Percentiles rank a stretch among this genome's conserved stretches.
Conservation (phyloP, 1,140 invertebrate species). For the Drosophila pachea region DNA sequence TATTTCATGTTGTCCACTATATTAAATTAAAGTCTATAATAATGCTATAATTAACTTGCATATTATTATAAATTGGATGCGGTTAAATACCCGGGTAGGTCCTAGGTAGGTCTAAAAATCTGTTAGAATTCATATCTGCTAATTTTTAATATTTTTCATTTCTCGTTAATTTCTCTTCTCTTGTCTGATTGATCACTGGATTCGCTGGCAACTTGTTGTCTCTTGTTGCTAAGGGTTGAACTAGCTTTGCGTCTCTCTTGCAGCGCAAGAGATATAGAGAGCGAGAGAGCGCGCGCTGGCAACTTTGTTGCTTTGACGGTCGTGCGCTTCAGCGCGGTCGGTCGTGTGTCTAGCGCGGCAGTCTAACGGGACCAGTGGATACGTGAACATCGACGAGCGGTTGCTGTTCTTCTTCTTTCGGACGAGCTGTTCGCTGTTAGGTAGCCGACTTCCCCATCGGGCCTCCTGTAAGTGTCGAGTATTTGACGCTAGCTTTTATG, state of each 20-base stretch:
- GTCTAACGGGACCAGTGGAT: conserved; percentile 66
- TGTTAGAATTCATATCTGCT: too few species aligned
- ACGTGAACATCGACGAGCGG: conserved; percentile 54
- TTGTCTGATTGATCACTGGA: background rate
- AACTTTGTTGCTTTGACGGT: conserved; percentile 30
- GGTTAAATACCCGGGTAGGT: too few species aligned
- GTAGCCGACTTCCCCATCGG: conserved; percentile 19
- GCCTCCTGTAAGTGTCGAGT: conserved; percentile 29
- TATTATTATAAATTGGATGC: too few species aligned
- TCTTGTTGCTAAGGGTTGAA: conserved; percentile 18
- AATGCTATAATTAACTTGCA: too few species aligned
- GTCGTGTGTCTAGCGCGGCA: conserved; percentile 33
- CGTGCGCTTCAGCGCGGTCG: conserved; percentile 15
- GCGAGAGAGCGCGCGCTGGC: conserved; percentile 2
- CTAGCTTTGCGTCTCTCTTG: background rate
- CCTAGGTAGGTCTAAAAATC: too few species aligned
- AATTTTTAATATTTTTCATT: too few species aligned
- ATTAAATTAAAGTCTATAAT: too few species aligned
- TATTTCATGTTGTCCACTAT: too few species aligned
- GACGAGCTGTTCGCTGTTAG: conserved; percentile 16
- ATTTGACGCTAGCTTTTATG: conserved; percentile 9
- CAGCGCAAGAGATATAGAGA: background rate
- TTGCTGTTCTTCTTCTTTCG: conserved; percentile 4
- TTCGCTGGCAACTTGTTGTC: conserved; percentile 6
- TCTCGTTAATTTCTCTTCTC: too few species aligned